Evolutionary conservation across 2,797 vertebrate species (phyloP), one percentile per base, ranked within the genome.

Genomic region (Parauchenoglanis punctatus): DNA sequence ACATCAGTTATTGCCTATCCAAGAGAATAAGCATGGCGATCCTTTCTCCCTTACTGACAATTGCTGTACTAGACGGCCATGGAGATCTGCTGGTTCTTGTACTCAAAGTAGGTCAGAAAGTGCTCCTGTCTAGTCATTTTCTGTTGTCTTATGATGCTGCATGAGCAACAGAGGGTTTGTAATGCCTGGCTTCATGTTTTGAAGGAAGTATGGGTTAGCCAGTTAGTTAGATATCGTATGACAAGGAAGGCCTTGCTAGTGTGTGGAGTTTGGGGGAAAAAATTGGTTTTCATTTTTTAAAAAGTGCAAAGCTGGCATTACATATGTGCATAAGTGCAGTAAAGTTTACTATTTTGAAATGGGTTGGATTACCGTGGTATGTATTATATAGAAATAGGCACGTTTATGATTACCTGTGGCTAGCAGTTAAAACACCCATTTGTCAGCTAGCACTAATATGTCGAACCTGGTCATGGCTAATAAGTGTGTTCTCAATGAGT

Each of bases 381-480:
- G 6, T 1, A 58, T 80, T 11, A 40, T 23, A 61, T 61, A 7
- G 13, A 31, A 52, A 67, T 12, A 63, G 5, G 35, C 17, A 52
- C 46, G 52, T 4, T 52, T 35, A 46, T 7, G 12, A 81, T n/a
- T 81, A 63, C 35, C 58, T 81, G 28, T 81, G 77, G 20, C 78
- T 28, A 28, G 44, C 15, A 83, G 61, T 31, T 31, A 83, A 83
- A 67, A 67, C n/a, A 67, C 3, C n/a, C 63, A 67, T 83, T 83
- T 67, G 17, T 83, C 81, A 83, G 46, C 18, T 23, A 52, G 46
- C 11, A 11, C 46, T 46, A 65, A 83, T 54, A 28, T 52, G 56
- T 61, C n/a, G 35, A 63, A 52, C 44, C 12, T 1, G 49, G 75
- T 78, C 58, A 58, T 46, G 76, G 35, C 44, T 68, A 68, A 86